Evolutionary conservation across 1,140 invertebrate species (phyloP).

Genomic region (Saccostrea cuccullata): DNA sequence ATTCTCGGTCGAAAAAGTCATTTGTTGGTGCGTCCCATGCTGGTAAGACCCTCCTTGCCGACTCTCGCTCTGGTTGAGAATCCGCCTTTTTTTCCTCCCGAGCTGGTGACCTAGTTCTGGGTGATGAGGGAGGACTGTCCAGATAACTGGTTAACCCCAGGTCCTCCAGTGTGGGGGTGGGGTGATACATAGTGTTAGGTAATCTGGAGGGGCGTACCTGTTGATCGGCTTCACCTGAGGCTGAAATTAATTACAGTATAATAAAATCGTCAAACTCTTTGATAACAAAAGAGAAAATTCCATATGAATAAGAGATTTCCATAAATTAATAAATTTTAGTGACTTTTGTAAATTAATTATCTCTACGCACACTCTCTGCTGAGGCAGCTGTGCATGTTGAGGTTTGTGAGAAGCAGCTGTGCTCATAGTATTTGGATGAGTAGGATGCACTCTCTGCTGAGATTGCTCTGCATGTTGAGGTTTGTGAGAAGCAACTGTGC

Average conservation of each 20-base stretch:
- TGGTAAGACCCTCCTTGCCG: no score
- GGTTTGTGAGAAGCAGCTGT: no score
- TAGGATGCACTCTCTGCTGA: no score
- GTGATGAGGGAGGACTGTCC: slow-evolving; percentile 1
- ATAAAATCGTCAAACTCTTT: neutral
- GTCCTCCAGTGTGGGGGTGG: neutral
- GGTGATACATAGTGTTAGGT: neutral
- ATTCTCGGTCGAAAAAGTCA: no score
- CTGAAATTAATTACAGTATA: neutral
- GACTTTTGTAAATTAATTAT: neutral
- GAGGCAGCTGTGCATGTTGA: no score
- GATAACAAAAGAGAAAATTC: neutral
- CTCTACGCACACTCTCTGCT: neutral
- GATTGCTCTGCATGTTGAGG: no score
- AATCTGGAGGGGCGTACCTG: neutral
- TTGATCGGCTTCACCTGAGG: neutral
- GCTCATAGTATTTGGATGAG: no score
- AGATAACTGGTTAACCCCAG: neutral
- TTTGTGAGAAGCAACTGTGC: no score
- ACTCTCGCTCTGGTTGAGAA: no score
- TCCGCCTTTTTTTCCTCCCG: neutral
- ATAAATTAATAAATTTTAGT: neutral
- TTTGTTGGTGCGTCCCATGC: no score
- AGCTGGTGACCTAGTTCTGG: neutral
- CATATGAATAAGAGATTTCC: neutral